phyloP scores from a whole-genome alignment of 2,113 vertebrate genomes.

The Hippocampus guttulatus region DNA sequence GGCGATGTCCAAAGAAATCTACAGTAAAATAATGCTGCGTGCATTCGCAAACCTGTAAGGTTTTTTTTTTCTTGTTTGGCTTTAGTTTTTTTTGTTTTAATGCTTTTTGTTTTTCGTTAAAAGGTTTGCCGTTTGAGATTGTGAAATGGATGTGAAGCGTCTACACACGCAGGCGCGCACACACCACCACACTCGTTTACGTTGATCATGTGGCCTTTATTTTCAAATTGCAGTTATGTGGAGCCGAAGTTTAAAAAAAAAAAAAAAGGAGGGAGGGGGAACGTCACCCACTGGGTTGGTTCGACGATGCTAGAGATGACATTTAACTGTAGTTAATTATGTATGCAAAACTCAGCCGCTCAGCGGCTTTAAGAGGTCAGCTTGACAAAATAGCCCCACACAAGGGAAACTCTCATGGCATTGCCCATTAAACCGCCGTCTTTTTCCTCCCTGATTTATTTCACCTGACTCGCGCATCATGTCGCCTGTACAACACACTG shows the following conservation, averaged over 20 bases:
- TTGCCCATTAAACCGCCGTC: conserved; percentile 58
- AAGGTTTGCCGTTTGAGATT: conserved; percentile 6
- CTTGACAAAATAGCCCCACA: conserved; percentile 69
- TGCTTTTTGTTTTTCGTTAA: not conserved
- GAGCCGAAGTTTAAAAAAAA: conserved; percentile 48
- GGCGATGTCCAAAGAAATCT: not conserved
- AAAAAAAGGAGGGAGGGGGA: conserved; percentile 57
- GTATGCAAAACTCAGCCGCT: conserved; percentile 71
- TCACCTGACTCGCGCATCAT: conserved; percentile 19
- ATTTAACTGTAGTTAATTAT: conserved; percentile 74
- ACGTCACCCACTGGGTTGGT: conserved; percentile 63
- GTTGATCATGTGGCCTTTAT: conserved; percentile 35
- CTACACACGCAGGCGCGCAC: conserved; percentile 6
- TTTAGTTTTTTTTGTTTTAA: not conserved
- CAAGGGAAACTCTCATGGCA: conserved; percentile 59
- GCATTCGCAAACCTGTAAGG: not conserved
- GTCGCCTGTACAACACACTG: conserved; percentile 12
- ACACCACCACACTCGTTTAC: conserved; percentile 29
- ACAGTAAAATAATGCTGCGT: not conserved
- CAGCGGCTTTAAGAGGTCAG: conserved; percentile 67
- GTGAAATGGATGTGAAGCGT: conserved; percentile 36
- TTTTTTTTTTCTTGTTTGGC: not conserved
- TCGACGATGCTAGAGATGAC: conserved; percentile 69
- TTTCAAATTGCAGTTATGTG: conserved; percentile 44
- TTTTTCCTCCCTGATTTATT: conserved; percentile 24